Conservation (phyloP, 2,888 invertebrate genomes). For the Microctonus brassicae region DNA sequence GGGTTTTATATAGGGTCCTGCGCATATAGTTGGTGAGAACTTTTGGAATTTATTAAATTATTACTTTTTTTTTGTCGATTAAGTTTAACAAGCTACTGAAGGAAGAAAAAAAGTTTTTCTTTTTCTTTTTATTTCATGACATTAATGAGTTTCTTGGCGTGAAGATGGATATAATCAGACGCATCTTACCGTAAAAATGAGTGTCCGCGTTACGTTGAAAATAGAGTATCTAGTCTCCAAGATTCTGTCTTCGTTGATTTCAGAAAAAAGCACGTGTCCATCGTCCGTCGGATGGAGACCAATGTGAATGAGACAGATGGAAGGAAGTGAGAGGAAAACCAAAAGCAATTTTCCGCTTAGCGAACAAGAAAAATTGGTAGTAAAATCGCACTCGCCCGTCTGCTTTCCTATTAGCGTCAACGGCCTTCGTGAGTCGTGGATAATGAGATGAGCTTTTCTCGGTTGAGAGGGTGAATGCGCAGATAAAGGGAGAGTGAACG, state of each 20-base stretch:
- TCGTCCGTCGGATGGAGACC: not conserved
- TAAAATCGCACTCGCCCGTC: constrained; percentile 34
- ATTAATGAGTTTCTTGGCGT: constrained; percentile 41
- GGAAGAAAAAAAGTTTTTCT: constrained; percentile 8
- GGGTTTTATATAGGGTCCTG: not conserved
- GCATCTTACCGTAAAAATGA: constrained; percentile 48
- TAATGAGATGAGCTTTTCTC: constrained; percentile 43
- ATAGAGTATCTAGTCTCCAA: not conserved
- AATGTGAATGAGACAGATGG: constrained; percentile 29
- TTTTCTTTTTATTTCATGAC: not conserved
- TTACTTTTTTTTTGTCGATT: constrained; percentile 1
- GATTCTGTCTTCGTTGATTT: constrained; percentile 16
- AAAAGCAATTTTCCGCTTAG: constrained; percentile 54
- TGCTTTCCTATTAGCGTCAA: constrained; percentile 40
- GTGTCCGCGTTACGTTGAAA: constrained; percentile 3
- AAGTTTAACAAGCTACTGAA: not conserved
- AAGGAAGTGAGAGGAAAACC: constrained; percentile 27
- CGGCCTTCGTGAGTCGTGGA: constrained; percentile 32
- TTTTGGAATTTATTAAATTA: not conserved
- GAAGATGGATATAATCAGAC: constrained; percentile 52
- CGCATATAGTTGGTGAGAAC: not conserved
- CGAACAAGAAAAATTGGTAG: constrained; percentile 54
- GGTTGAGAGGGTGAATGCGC: constrained; percentile 2
- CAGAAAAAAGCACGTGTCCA: not conserved
- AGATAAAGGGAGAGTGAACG: constrained; percentile 1